Base-by-base conservation (phyloP, 2,888 invertebrate species). In the Scrobipalpa atriplicella region DNA sequence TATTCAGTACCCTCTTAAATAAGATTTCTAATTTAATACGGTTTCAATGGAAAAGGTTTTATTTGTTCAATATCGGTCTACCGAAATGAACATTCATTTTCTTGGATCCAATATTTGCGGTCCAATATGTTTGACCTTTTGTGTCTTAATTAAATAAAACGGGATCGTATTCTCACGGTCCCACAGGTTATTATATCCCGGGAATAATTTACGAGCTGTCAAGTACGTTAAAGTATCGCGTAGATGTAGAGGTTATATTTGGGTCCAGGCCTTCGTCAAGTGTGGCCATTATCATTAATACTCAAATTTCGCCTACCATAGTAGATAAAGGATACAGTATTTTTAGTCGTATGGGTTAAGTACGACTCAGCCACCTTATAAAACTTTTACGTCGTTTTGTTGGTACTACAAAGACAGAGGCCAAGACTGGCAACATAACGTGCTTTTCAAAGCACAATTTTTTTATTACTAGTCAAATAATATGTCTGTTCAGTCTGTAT, bases 101-200 rank as follows among this genome's bases (percentile, higher is more conserved):
- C 41, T 56, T 54, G 36, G 43, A 7, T 56, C 65, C 60, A 47
- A 61, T 65, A 61, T 65, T 61, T 61, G 47, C 38, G 36, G 52
- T 65, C 65, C 51, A 58, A 65, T 65, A 61, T 61, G 19, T 54
- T 61, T 65, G 47, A 38, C 47, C 65, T 61, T 65, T 66, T 41
- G 61, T 62, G 41, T 66, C 54, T 56, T 66, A 66, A 66, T 66
- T 62, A 62, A 66, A 62, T 66, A 56, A 51, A 62, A 66, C 62
- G 39, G 56, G 66, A 66, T 56, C 18, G 62, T 66, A 66, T 66
- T 66, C 60, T 58, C 60, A 60, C 9, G 18, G 51, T 43, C 67
- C 67, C 64, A 67, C 51, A 64, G 60, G 64, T 63, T 38, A 58
- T 67, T 64, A 67, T 38, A 67, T 18, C 51, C 51, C 56, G 29